Evolutionary conservation across 2,797 vertebrate genomes (phyloP), one percentile per base, ranked within the genome.

Genomic region (Rachycentron canadum): DNA sequence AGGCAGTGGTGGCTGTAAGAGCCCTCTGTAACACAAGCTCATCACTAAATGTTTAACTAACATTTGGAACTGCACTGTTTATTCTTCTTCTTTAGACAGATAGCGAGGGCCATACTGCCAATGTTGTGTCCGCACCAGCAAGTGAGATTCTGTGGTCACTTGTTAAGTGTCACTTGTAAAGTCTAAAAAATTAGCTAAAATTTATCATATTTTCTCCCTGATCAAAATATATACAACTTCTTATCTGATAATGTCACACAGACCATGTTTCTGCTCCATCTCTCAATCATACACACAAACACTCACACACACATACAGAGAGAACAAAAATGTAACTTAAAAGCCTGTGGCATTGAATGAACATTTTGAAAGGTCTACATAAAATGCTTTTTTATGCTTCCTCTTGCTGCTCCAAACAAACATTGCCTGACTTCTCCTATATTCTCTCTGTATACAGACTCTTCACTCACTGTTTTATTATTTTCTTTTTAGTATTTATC

Each of bases 1-100:
- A 88, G 56, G 26, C 9, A 2, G 12, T 36, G 36, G 25, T 11
- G n/a, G 16, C 36, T 14, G 11, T 12, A 32, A 34, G 23, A 40
- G 19, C 0, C 9, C 3, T 55, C 7, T 55, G 89, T 73, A 87
- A 89, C 76, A 61, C 64, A 82, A 88, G 55, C 69, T 67, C 43
- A 23, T 40, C 69, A 59, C 78, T 88, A 77, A 90, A 92, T 89
- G 81, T 89, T 90, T 88, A 50, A 90, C 84, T 9, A 76, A 79
- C 76, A 80, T 80, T 62, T 79, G 76, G 66, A 78, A 58, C 47
- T 60, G 26, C 3, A 40, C 74, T 64, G 53, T 69, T 76, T 63
- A 76, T 57, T 53, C 63, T 34, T 81, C 64, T 52, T 81, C 79
- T 85, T 82, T 67, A 84, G 84, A 86, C 61, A 85, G 81, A 71